Conservation (phyloP, 2,888 invertebrate genomes). For the Deilephila elpenor region DNA sequence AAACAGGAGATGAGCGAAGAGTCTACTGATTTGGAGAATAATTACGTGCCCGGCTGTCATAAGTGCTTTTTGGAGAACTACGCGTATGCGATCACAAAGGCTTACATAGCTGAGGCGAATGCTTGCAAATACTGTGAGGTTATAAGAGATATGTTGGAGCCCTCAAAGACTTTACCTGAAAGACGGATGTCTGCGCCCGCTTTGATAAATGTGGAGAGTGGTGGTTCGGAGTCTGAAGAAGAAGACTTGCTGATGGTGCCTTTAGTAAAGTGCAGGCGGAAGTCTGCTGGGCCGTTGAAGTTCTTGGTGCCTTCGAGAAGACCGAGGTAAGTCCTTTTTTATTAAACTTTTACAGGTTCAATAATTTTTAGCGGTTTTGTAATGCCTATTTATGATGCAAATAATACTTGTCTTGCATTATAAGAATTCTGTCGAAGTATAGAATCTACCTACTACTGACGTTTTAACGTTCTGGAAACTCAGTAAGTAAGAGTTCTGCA, state of each 20-base stretch:
- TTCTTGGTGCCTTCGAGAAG: conserved; percentile 72
- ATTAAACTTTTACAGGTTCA: not conserved
- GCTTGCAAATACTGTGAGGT: conserved; percentile 82
- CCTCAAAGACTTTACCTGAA: conserved; percentile 68
- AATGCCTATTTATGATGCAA: too few species aligned
- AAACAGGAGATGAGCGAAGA: conserved; percentile 75
- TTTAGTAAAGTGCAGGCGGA: conserved; percentile 74
- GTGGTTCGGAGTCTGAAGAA: conserved; percentile 75
- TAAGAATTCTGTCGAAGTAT: too few species aligned
- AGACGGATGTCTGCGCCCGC: conserved; percentile 85
- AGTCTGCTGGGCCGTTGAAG: conserved; percentile 81
- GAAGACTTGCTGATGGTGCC: conserved; percentile 80
- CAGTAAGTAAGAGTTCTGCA: too few species aligned
- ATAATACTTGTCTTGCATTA: too few species aligned
- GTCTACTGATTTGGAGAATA: conserved; percentile 71
- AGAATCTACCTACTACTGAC: too few species aligned
- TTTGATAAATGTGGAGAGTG: conserved; percentile 76
- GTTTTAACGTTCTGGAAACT: too few species aligned
- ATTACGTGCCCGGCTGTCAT: conserved; percentile 75
- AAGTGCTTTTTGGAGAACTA: conserved; percentile 82
- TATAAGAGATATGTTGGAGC: conserved; percentile 76
- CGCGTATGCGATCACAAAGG: conserved; percentile 77
- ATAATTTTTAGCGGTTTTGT: not conserved
- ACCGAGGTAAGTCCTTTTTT: conserved; percentile 65
- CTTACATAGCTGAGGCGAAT: conserved; percentile 73